Base-by-base conservation (phyloP, 2,113 vertebrate species). In the Coregonus clupeaformis region DNA sequence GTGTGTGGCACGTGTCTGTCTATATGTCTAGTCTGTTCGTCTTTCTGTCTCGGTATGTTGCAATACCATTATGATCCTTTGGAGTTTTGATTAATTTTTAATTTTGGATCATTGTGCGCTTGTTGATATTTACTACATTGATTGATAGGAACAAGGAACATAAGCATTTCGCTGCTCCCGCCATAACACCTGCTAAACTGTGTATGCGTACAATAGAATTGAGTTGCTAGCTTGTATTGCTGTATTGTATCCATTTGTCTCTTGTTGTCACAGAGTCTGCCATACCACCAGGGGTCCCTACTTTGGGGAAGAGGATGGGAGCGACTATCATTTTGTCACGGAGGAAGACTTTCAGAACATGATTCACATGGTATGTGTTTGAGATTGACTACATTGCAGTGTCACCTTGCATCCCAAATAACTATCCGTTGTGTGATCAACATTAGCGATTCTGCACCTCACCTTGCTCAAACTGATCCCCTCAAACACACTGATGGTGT, bases 241-340 rank as follows among this genome's bases (percentile, higher is more conserved):
- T 7, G 42, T 73, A 24, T 3, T 25, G 49, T 24, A 29, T 4
- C 29, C 5, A 42, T 42, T 32, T 24, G 6, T 64, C 9, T 42
- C 36, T 11, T 42, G 36, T 42, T 27, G 62, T 30, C 64, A 86
- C 92, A 99, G 98, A 55, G 89, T 92, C 76, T 95, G 94, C 74
- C 97, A 98, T 84, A 97, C 97, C 68, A 98, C 96, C 22, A 95
- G 97, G 86, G 80, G 73, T 5, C 90, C 94, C 36, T 97, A 96
- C 77, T 93, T 92, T 72, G 94, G 95, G 67, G 98, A 99, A 88
- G 93, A 95, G 68, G 92, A 96, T 76, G 93, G 93, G 52, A 85
- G 90, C 0, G 97, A 99, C 86, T 98, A 97, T 86, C 93, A 98
- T 84, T 99, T 97, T 76, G 32, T 97, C 82, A 94, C 92, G 5